phyloP scores from a whole-genome alignment of 2,113 vertebrate species.

The Neolamprologus kungweensis region DNA sequence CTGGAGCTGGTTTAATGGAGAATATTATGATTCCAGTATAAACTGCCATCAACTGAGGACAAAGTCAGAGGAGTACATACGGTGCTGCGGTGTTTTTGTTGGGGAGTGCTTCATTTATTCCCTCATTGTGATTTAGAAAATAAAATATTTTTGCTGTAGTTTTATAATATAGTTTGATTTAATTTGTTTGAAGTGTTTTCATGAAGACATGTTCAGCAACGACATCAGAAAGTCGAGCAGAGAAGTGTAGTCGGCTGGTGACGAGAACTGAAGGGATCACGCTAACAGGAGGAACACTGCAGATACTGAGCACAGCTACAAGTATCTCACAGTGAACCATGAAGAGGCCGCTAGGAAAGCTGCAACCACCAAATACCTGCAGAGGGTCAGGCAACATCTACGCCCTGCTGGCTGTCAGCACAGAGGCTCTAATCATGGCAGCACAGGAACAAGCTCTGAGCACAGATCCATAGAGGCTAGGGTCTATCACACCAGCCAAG shows the following conservation, averaged over 20 bases:
- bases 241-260: not conserved
- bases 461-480: rapidly evolving
- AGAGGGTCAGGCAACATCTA: not conserved
- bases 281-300: not conserved
- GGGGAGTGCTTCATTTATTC: not conserved
- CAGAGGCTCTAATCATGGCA: not conserved
- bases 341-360: not conserved
- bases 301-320: not conserved
- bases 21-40: not conserved
- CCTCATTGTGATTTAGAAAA: not conserved
- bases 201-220: not conserved
- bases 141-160: not conserved
- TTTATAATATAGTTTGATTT: not conserved
- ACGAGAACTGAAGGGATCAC: not conserved
- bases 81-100: not conserved
- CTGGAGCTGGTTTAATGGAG: not conserved
- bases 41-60: not conserved
- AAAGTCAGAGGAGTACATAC: not conserved
- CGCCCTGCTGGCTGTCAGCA: not conserved
- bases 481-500: rapidly evolving
- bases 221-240: not conserved
- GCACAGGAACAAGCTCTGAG: not conserved
- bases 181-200: not conserved
- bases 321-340: not conserved
- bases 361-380: not conserved